Evolutionary conservation across 2,888 invertebrate genomes (phyloP).

Genomic region (Trachelus stipa): DNA sequence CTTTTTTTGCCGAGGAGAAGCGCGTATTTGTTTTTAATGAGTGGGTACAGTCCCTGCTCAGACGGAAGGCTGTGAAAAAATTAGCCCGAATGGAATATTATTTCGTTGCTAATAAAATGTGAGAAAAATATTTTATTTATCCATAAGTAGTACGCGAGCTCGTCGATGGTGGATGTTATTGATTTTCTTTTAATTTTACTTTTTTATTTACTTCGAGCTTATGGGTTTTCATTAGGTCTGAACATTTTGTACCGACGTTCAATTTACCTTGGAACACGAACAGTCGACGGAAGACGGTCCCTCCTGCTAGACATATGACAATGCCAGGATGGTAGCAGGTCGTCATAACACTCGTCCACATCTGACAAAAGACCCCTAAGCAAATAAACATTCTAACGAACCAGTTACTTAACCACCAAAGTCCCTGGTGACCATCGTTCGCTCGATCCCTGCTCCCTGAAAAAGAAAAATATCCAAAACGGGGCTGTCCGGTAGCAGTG

Average conservation of each 20-base stretch:
- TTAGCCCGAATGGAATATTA: too few species aligned
- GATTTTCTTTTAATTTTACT: too few species aligned
- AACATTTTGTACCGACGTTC: too few species aligned
- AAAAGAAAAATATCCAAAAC: conserved; percentile 30
- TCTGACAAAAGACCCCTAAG: conserved; percentile 59
- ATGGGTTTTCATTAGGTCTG: too few species aligned
- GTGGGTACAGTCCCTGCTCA: conserved; percentile 50
- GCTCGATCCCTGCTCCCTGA: conserved; percentile 22
- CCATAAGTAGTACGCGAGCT: too few species aligned
- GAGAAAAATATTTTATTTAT: too few species aligned
- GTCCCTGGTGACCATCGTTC: conserved; percentile 36
- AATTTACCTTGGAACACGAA: too few species aligned
- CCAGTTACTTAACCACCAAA: conserved; percentile 62
- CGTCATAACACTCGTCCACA: conserved; percentile 61
- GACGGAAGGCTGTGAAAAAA: not conserved
- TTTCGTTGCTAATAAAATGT: too few species aligned
- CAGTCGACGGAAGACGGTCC: not conserved
- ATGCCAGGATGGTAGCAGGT: conserved; percentile 52
- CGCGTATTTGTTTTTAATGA: conserved; percentile 54
- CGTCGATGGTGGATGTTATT: too few species aligned
- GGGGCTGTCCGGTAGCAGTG: conserved; percentile 31
- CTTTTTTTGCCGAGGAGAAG: conserved; percentile 49
- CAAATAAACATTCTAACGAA: conserved; percentile 66
- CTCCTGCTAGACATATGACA: not conserved
- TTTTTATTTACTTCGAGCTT: too few species aligned